phyloP scores from a whole-genome alignment of 2,888 invertebrate species.

The Choristoneura rosaceana region DNA sequence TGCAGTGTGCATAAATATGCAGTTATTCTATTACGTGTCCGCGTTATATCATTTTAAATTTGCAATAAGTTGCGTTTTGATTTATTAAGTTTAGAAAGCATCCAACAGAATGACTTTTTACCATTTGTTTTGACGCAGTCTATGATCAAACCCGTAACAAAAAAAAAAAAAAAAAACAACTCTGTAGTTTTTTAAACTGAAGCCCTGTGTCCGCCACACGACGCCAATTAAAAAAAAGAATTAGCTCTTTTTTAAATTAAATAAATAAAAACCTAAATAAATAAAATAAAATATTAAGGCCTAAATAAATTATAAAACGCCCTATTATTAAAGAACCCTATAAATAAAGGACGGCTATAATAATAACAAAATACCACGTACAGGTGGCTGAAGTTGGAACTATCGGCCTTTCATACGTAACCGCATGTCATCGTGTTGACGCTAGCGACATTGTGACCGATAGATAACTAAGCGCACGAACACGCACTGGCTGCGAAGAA shows the following conservation, averaged over 20 bases:
- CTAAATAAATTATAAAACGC: background rate
- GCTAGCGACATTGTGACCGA: slow-evolving; percentile 3
- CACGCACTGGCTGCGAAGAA: slow-evolving; percentile 52
- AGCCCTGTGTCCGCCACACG: too few relatives aligned
- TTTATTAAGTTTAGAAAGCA: slow-evolving; percentile 17
- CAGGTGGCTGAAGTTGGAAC: background rate
- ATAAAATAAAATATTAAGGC: too few relatives aligned
- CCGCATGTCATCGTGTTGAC: background rate
- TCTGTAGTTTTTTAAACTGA: background rate
- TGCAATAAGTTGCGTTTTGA: slow-evolving; percentile 12
- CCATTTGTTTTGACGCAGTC: background rate
- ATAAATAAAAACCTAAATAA: too few relatives aligned
- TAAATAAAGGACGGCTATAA: background rate
- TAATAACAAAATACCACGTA: background rate
- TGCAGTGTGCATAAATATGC: slow-evolving; percentile 30
- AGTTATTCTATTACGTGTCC: slow-evolving; percentile 15
- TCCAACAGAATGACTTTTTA: background rate
- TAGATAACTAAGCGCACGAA: background rate
- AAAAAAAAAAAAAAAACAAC: background rate
- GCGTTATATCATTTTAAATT: slow-evolving; percentile 30
- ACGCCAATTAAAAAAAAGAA: too few relatives aligned
- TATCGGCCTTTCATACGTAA: background rate
- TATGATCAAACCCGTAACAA: background rate
- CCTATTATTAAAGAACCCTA: background rate
- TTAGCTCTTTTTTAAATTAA: too few relatives aligned